Percentiles rank a stretch among this genome's conserved stretches.
Conservation (phyloP, 2,888 invertebrate genomes). For the Aleiodes testaceus region DNA sequence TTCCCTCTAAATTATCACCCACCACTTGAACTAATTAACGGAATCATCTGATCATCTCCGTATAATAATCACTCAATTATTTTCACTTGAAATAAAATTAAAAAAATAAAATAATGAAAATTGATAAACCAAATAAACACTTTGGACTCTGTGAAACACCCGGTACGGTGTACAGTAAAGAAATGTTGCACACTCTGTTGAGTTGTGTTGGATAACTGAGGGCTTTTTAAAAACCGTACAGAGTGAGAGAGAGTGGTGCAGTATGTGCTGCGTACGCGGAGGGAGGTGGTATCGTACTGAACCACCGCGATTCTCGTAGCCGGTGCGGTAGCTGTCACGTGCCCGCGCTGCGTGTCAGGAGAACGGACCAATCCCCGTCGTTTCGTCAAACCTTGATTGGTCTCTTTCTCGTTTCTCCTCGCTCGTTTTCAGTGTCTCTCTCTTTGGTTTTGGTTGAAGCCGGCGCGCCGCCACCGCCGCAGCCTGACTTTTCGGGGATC, state of each 20-base stretch:
- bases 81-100: background rate
- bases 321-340: slow-evolving; percentile 73
- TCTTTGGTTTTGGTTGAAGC: slow-evolving; percentile 39
- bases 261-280: slow-evolving; percentile 69
- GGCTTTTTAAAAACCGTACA: slow-evolving; percentile 42
- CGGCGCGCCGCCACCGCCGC: slow-evolving; percentile 31
- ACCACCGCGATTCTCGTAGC: slow-evolving; percentile 68
- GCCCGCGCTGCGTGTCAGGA: slow-evolving; percentile 73
- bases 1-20: slow-evolving; percentile 13
- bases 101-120: slow-evolving; percentile 19
- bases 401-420: slow-evolving; percentile 69
- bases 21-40: slow-evolving; percentile 17
- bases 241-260: slow-evolving; percentile 42
- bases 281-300: slow-evolving; percentile 73
- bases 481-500: background rate
- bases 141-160: slow-evolving; percentile 51
- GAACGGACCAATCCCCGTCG: slow-evolving; percentile 72
- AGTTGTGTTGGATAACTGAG: slow-evolving; percentile 26
- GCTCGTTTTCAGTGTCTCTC: slow-evolving; percentile 28
- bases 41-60: background rate
- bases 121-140: slow-evolving; percentile 48
- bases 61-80: background rate
- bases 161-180: slow-evolving; percentile 52
- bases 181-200: slow-evolving; percentile 37
- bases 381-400: slow-evolving; percentile 77